A percentile compares a stretch with the other conserved stretches of the same genome.
Conservation (phyloP, 2,113 vertebrate species). For the Hippocampus guttulatus region DNA sequence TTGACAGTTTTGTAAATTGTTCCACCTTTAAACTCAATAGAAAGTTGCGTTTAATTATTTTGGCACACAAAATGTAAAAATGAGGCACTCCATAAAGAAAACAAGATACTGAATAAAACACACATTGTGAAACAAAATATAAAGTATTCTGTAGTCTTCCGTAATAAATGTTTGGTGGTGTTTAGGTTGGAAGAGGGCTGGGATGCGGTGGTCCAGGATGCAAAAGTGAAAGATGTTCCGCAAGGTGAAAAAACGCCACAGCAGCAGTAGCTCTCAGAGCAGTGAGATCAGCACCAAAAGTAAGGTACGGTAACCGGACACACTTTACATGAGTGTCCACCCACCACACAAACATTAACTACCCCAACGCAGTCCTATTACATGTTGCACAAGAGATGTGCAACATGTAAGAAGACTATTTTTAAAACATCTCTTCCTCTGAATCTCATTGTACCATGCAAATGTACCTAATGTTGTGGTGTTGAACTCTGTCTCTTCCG, state of each 20-base stretch:
- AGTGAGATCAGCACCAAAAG: constrained; percentile 98
- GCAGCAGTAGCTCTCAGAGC: constrained; percentile 97
- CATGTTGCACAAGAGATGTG: not conserved
- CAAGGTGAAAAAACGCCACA: constrained; percentile 96
- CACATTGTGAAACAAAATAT: not conserved
- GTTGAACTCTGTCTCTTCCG: not conserved
- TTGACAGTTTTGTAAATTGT: too few relatives aligned
- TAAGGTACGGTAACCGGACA: constrained; percentile 75
- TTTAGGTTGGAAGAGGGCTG: constrained; percentile 35
- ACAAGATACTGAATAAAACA: not conserved
- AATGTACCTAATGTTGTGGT: not conserved
- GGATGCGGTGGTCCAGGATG: constrained; percentile 48
- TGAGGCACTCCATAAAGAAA: too few relatives aligned
- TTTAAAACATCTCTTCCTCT: not conserved
- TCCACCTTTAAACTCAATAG: too few relatives aligned
- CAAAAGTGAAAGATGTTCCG: constrained; percentile 90
- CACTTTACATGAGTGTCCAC: not conserved
- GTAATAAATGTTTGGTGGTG: not conserved
- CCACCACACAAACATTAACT: not conserved
- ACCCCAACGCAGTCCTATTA: not conserved
- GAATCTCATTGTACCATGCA: not conserved
- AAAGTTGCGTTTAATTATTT: too few relatives aligned
- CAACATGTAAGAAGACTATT: not conserved
- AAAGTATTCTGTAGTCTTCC: not conserved
- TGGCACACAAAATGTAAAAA: too few relatives aligned